Base-by-base conservation (phyloP, 2,113 vertebrate species). In the Corynorhinus townsendii region DNA sequence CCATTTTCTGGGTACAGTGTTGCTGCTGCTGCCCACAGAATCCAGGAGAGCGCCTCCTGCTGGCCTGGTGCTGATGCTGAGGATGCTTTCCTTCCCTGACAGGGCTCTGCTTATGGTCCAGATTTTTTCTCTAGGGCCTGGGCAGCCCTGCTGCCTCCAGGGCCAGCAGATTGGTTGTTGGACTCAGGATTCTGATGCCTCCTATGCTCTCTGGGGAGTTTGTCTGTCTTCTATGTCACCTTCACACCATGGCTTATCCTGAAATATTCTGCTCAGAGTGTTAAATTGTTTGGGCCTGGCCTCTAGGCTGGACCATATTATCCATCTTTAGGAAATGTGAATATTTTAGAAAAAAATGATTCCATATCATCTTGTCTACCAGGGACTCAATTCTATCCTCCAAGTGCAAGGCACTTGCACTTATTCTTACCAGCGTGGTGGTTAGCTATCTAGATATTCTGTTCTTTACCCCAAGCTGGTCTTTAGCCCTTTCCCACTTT, bases 331-430 rank as follows among this genome's bases (percentile, higher is more conserved):
- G n/a, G 30, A 84, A 90, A 90, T 49, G 7, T 68, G 40, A 64
- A 2, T 30, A 43, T 86, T 75, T 92, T 56, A 62, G 30, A 49
- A 88, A 96, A 86, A 89, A 77, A 79, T 40, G 3, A 66, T 45
- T 71, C 14, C 3, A 3, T 30, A 47, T 54, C 16, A 54, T 76
- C 30, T 62, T 69, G 26, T 68, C 47, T 11, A 4, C 43, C 14
- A 49, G 33, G 62, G 69, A 24, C 28, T 14, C 49, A 45, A 19
- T 76, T 28, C 11, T 33, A 38, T 66, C 19, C 40, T 76, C n/a
- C 3, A 1, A n/a, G n/a, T n/a, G n/a, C n/a, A n/a, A n/a, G 35
- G 93, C 64, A 47, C 38, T 59, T 75, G 91, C 64, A 43, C 38
- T 59, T 75, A 45, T 59, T 84, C 62, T 72, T 17, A 64, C 24